phyloP scores from a whole-genome alignment of 2,113 vertebrate species.

The Mellivora capensis region DNA sequence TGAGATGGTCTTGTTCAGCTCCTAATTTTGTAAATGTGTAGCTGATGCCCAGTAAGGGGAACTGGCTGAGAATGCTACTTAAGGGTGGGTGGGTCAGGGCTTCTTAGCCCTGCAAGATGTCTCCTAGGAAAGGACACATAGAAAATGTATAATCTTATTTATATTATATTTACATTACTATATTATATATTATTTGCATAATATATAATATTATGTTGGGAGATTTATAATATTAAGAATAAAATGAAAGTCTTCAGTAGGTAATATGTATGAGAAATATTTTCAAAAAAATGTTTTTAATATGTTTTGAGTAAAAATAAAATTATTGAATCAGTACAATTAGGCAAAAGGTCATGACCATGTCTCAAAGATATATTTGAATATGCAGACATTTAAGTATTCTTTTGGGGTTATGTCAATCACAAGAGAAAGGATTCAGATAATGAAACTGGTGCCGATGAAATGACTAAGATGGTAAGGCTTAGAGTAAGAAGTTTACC shows the following conservation, averaged over 20 bases:
- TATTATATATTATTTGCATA: background rate
- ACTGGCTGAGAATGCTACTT: background rate
- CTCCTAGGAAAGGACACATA: background rate
- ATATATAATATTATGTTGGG: background rate
- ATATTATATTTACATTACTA: background rate
- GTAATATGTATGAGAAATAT: background rate
- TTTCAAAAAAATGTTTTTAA: background rate
- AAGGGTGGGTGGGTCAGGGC: fast-evolving
- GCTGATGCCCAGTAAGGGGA: background rate
- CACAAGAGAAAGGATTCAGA: background rate
- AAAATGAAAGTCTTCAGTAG: background rate
- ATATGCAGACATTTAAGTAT: background rate
- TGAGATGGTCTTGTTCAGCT: background rate
- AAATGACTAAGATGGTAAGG: background rate
- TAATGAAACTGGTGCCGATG: background rate
- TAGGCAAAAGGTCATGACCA: background rate
- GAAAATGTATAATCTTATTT: background rate
- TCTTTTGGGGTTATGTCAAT: background rate
- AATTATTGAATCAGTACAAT: background rate
- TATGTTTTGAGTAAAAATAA: background rate
- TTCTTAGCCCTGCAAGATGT: background rate
- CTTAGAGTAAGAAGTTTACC: background rate
- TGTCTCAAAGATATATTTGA: background rate
- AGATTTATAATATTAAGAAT: background rate
- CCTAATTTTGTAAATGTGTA: background rate